A percentile compares a stretch with the other conserved stretches of the same genome.
These are phyloP conservation scores for Ophioderma brevispina DNA, from an alignment of 35 echinoderm and acorn worm genomes.

Conservation along the genomic window DNA sequence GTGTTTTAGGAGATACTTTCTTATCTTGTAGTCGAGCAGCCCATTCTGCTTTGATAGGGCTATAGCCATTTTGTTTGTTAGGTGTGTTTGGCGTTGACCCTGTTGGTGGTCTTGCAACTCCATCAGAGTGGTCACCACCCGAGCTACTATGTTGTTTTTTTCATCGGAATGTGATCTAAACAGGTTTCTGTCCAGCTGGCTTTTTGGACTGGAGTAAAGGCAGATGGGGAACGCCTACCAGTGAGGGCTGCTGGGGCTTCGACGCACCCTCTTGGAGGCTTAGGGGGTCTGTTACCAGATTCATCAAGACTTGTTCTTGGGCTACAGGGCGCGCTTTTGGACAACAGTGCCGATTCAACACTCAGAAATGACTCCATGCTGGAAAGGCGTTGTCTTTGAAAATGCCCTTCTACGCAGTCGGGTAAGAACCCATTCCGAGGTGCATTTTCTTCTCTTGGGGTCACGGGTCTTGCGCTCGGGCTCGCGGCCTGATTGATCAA, in stretches of 20 bases:
- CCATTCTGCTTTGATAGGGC: neutral
- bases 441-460: neutral
- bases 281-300: slow-evolving; percentile 20
- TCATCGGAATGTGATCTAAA: slow-evolving; percentile 32
- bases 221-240: slow-evolving; percentile 11
- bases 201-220: neutral
- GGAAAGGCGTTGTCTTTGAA: neutral
- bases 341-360: neutral
- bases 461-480: neutral
- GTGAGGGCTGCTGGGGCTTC: slow-evolving; percentile 29
- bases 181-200: slow-evolving; percentile 35
- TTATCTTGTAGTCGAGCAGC: neutral
- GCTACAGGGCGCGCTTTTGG: neutral
- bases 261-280: slow-evolving; percentile 52
- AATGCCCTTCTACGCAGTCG: neutral
- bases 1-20: neutral
- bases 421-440: neutral
- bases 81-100: neutral
- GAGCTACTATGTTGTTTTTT: neutral
- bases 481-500: neutral
- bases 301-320: neutral
- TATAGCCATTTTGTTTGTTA: neutral
- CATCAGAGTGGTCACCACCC: slow-evolving; percentile 1
- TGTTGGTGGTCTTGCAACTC: slow-evolving; percentile 4
- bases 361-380: neutral